Conservation (phyloP, 1,140 invertebrate species). For the Vollenhovia emeryi region DNA sequence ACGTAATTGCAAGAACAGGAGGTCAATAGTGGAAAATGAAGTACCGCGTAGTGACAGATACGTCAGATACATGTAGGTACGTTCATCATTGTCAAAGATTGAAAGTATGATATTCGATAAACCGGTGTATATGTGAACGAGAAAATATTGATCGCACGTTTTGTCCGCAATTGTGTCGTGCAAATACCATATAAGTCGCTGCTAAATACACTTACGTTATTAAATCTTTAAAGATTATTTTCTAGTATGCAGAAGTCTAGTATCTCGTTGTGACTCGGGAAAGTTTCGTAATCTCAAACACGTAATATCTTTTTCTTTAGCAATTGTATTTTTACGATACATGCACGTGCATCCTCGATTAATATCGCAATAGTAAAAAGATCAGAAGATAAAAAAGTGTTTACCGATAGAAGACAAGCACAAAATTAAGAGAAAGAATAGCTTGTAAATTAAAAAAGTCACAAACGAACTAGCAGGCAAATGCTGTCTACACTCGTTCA, state of each 20-base stretch:
- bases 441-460: not conserved
- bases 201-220: not conserved
- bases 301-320: not conserved
- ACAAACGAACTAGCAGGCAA: not conserved
- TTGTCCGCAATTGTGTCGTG: conserved; percentile 7
- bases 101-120: conserved; percentile 31
- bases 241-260: not conserved
- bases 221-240: not conserved
- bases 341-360: not conserved
- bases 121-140: not conserved
- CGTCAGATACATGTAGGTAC: not conserved
- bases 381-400: not conserved
- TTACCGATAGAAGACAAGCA: not conserved
- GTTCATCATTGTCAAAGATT: conserved; percentile 31
- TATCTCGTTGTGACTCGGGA: not conserved
- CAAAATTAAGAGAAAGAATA: not conserved
- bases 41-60: not conserved
- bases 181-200: not conserved
- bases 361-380: not conserved
- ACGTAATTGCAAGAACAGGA: not conserved
- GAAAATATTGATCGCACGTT: conserved; percentile 31
- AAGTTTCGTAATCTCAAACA: not conserved
- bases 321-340: not conserved
- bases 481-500: not conserved
- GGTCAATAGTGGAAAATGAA: not conserved